Base-by-base conservation (phyloP, 2,113 vertebrate genomes). In the Perccottus glenii region DNA sequence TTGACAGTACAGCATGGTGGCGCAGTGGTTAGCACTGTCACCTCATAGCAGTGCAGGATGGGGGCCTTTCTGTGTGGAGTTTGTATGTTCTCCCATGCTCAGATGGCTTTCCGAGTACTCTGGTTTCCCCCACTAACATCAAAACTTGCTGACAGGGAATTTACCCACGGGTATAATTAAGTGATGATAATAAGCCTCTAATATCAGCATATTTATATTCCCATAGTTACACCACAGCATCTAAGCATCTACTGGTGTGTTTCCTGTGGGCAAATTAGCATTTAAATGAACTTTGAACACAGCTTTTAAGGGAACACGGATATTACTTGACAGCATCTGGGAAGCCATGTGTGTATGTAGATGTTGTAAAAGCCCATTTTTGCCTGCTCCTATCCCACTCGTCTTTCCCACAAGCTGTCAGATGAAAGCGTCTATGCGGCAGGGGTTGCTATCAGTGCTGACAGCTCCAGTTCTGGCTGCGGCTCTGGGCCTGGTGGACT, bases 221-320 rank as follows among this genome's bases (percentile, higher is more conserved):
- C 7, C 10, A 35, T 15, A 11, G 49, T 56, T 61, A 4, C 16
- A 42, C 43, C 27, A 14, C 33, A 47, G 35, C 32, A 6, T 16
- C 19, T 9, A 2, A 70, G 19, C 43, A 50, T 16, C 27, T 32
- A 10, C 11, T 6, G 9, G 11, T 62, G 11, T 0, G 16, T 50
- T 48, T 63, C 52, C 40, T 38, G 4, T 43, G 45, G 58, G 45
- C 15, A 43, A 44, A 77, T 69, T 69, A 59, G 57, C 69, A 73
- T 73, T 69, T 73, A 62, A 52, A 77, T 69, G 32, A 64, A 56
- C 48, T 59, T 63, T 67, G 46, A 67, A 64, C 1, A 4, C 53
- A 76, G 60, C 48, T 53, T 63, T 67, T 48, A 33, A 42, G 12
- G 14, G 53, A 43, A 60, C 53, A 64, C 53, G 48, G 11, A 44